Evolutionary conservation across 2,797 vertebrate species (phyloP).

Genomic region (Eulemur rubriventer): DNA sequence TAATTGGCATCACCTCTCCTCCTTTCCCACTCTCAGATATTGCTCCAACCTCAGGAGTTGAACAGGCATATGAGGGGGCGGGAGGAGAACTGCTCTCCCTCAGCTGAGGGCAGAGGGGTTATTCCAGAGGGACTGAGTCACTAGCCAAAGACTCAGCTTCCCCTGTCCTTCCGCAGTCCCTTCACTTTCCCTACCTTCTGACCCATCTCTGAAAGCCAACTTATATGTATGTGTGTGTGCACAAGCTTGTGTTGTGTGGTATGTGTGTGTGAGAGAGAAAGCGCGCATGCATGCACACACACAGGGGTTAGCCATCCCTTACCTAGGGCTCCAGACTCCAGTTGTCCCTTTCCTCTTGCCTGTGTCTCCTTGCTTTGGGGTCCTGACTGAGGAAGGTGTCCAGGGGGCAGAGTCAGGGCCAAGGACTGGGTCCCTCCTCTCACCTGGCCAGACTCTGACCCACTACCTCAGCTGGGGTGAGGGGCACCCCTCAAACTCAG

Average conservation of each 20-base stretch:
- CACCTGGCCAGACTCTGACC: slow-evolving; percentile 73
- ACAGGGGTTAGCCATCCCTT: slow-evolving; percentile 39
- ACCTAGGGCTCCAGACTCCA: slow-evolving; percentile 55
- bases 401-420: slow-evolving; percentile 70
- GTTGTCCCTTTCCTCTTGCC: slow-evolving; percentile 46
- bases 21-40: slow-evolving; percentile 55
- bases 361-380: slow-evolving; percentile 66
- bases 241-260: background rate
- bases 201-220: slow-evolving; percentile 63
- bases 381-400: slow-evolving; percentile 75
- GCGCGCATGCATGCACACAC: background rate
- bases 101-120: slow-evolving; percentile 45
- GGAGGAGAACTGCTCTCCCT: slow-evolving; percentile 44
- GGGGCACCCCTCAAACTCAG: slow-evolving; percentile 68
- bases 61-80: slow-evolving; percentile 47
- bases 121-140: slow-evolving; percentile 74
- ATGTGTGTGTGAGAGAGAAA: background rate
- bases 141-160: slow-evolving; percentile 74
- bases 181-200: slow-evolving; percentile 26
- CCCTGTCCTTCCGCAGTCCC: background rate
- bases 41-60: slow-evolving; percentile 60
- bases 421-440: slow-evolving; percentile 54
- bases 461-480: slow-evolving; percentile 79
- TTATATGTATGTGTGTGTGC: background rate
- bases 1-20: slow-evolving; percentile 63